phyloP scores from a whole-genome alignment of 2,797 vertebrate genomes.

The Molossus molossus region DNA sequence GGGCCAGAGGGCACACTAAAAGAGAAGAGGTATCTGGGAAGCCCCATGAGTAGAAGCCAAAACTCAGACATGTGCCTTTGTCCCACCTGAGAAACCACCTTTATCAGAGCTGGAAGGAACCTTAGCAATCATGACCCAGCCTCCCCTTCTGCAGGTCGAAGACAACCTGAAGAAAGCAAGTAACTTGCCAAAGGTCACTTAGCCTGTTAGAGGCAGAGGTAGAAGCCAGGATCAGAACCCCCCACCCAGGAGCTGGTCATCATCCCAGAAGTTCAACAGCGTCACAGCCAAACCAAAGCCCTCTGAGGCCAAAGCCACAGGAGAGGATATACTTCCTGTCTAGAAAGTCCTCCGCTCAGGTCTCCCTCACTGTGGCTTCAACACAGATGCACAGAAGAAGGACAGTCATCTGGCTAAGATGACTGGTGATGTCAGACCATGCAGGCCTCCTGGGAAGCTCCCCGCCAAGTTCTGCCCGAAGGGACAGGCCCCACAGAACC shows the following conservation, averaged over 20 bases:
- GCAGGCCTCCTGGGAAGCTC: not conserved
- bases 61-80: not conserved
- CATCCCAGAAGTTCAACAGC: conserved; percentile 24
- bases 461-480: not conserved
- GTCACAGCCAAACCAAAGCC: not conserved
- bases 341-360: not conserved
- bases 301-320: not conserved
- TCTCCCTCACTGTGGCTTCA: not conserved
- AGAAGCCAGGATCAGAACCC: not conserved
- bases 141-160: not conserved
- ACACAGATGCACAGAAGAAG: not conserved
- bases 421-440: not conserved
- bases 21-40: not conserved
- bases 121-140: not conserved
- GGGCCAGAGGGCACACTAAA: not conserved
- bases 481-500: not conserved
- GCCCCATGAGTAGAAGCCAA: not conserved
- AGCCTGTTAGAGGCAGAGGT: not conserved
- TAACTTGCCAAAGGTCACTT: not conserved
- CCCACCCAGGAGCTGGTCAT: not conserved
- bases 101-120: not conserved
- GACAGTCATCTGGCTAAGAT: not conserved
- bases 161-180: not conserved
- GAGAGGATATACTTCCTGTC: not conserved
- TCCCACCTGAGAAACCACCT: not conserved